These are phyloP conservation scores for Aradophagus sp. DNA, from an alignment of 1,140 invertebrate genomes.

Conservation along the genomic window DNA sequence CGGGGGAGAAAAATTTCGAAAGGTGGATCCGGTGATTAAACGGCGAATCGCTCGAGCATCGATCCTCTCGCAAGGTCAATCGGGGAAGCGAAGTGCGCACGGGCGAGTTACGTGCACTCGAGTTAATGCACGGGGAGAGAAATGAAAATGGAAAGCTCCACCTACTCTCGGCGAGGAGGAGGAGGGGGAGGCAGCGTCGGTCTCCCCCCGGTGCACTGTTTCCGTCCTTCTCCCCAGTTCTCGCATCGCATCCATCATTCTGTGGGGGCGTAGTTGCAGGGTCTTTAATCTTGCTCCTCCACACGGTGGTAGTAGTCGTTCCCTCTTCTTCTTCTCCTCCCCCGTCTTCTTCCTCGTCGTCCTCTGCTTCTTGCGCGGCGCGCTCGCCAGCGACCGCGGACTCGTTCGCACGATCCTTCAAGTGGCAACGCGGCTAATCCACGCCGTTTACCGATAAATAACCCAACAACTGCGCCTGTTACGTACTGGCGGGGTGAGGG, in stretches of 20 bases:
- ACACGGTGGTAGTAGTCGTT: slow-evolving; percentile 59
- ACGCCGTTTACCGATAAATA: slow-evolving; percentile 57
- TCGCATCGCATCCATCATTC: slow-evolving; percentile 74
- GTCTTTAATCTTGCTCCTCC: slow-evolving; percentile 72
- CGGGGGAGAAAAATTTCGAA: slow-evolving; percentile 13
- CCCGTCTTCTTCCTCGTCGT: slow-evolving; percentile 34
- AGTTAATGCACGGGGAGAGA: slow-evolving; percentile 55
- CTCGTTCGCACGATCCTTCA: slow-evolving; percentile 58
- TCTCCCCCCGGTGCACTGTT: slow-evolving; percentile 30
- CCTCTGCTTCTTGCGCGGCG: slow-evolving; percentile 7
- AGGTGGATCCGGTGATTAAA: slow-evolving; percentile 39
- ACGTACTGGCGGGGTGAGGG: too few relatives aligned
- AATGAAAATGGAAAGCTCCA: slow-evolving; percentile 72
- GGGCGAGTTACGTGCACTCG: slow-evolving; percentile 32
- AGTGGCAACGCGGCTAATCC: slow-evolving; percentile 49
- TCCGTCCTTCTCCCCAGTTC: slow-evolving; percentile 22
- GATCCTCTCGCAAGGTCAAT: slow-evolving; percentile 47
- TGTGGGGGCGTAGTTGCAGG: slow-evolving; percentile 72
- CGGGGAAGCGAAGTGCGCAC: slow-evolving; percentile 34
- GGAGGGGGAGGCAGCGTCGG: slow-evolving; percentile 30
- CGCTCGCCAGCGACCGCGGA: slow-evolving; percentile 14
- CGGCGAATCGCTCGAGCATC: slow-evolving; percentile 36
- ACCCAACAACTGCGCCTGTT: slow-evolving; percentile 51
- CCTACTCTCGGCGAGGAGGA: slow-evolving; percentile 62
- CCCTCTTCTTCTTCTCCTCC: slow-evolving; percentile 43